Conservation (phyloP, 2,888 invertebrate genomes). For the Megaustenia siamemsis region DNA sequence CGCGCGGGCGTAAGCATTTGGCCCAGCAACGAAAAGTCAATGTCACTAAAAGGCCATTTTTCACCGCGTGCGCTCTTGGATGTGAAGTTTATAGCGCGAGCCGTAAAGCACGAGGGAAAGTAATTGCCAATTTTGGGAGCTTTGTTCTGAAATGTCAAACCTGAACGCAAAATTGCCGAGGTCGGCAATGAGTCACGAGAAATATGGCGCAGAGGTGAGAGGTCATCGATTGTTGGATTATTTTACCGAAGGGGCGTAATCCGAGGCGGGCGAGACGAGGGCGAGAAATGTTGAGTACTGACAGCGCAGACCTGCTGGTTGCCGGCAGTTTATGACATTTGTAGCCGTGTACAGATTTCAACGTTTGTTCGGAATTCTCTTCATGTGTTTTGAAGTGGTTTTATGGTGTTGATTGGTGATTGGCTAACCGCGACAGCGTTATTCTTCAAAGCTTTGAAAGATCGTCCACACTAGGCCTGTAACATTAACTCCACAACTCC, state of each 20-base stretch:
- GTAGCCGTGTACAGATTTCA: background rate
- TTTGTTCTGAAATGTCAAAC: slow-evolving; percentile 52
- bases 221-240: slow-evolving; percentile 53
- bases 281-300: slow-evolving; percentile 33
- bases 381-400: background rate
- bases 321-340: slow-evolving; percentile 38
- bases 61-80: slow-evolving; percentile 38
- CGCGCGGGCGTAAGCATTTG: slow-evolving; percentile 23
- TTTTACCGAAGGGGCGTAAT: slow-evolving; percentile 47
- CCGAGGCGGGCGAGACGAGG: slow-evolving; percentile 33
- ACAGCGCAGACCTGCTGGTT: slow-evolving; percentile 38
- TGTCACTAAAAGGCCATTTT: slow-evolving; percentile 52
- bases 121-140: slow-evolving; percentile 51
- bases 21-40: slow-evolving; percentile 41
- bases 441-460: too few species aligned
- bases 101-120: slow-evolving; percentile 42
- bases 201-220: slow-evolving; percentile 42
- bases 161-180: slow-evolving; percentile 47
- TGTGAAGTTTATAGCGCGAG: slow-evolving; percentile 48
- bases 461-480: too few species aligned
- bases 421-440: background rate
- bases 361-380: background rate
- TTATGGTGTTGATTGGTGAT: background rate
- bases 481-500: too few species aligned
- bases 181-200: slow-evolving; percentile 48